Evolutionary conservation across 2,888 invertebrate genomes (phyloP).

Genomic region (Xylophagus ater): DNA sequence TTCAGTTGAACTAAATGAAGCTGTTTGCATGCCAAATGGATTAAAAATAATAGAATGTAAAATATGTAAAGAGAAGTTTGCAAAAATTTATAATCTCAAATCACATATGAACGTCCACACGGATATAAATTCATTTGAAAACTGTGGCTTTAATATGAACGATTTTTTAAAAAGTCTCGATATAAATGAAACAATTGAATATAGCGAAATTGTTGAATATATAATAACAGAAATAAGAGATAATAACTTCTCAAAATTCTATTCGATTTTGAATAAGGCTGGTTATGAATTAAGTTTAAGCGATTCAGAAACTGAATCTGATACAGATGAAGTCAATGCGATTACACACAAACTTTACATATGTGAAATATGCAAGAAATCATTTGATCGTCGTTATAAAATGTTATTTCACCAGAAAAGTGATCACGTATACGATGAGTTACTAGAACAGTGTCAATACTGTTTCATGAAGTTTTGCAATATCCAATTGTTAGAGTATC

Average conservation of each 20-base stretch:
- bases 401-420: conserved; percentile 31
- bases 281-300: conserved; percentile 32
- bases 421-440: conserved; percentile 38
- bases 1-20: conserved; percentile 20
- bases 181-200: no score
- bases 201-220: background rate
- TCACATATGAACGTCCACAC: conserved; percentile 26
- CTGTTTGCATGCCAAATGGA: conserved; percentile 25
- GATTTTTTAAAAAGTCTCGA: background rate
- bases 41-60: conserved; percentile 30
- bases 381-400: conserved; percentile 29
- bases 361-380: conserved; percentile 28
- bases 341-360: background rate
- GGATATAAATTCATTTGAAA: conserved; percentile 16
- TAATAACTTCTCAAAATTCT: conserved; percentile 21
- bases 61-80: conserved; percentile 28
- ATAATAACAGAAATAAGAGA: conserved; percentile 9
- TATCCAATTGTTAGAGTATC: conserved; percentile 42
- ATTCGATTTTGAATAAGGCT: conserved; percentile 27
- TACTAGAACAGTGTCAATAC: conserved; percentile 42
- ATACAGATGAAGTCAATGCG: conserved; percentile 14
- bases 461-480: conserved; percentile 46
- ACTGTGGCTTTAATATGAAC: conserved; percentile 21
- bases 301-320: conserved; percentile 37
- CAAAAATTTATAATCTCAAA: conserved; percentile 24